Evolutionary conservation across 2,888 invertebrate species (phyloP).

Genomic region (Noctua janthe): DNA sequence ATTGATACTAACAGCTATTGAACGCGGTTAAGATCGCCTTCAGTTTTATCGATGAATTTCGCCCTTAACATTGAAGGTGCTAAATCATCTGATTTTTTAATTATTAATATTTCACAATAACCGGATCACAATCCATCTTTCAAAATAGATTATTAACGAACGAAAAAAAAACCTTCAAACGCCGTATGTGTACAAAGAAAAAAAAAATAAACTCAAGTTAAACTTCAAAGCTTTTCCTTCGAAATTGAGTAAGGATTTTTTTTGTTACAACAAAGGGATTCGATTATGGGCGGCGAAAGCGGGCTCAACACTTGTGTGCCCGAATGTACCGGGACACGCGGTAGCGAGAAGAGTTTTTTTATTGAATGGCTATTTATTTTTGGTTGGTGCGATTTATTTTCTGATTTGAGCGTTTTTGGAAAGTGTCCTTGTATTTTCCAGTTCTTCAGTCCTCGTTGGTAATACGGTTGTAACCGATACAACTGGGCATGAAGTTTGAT

Average conservation of each 20-base stretch:
- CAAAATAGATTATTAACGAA: conserved; percentile 62
- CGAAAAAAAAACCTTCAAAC: conserved; percentile 64
- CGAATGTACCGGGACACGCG: conserved; percentile 35
- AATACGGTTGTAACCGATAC: background rate
- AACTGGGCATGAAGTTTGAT: background rate
- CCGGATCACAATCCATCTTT: conserved; percentile 60
- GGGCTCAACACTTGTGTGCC: conserved; percentile 59
- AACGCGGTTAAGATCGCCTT: background rate
- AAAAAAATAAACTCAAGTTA: conserved; percentile 68
- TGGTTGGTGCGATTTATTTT: conserved; percentile 9
- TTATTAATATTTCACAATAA: background rate
- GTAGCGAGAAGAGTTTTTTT: conserved; percentile 2
- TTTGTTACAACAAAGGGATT: conserved; percentile 76
- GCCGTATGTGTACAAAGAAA: conserved; percentile 48
- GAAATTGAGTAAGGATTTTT: conserved; percentile 73
- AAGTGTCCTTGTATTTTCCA: conserved; percentile 3
- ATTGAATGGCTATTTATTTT: conserved; percentile 36
- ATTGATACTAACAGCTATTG: background rate
- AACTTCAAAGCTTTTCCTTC: conserved; percentile 73
- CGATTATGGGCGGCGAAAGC: conserved; percentile 73
- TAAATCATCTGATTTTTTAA: background rate
- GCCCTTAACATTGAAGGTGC: background rate
- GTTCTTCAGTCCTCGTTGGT: background rate
- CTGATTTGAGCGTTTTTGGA: conserved; percentile 1
- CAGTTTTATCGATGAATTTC: background rate